A percentile compares a stretch with the other conserved stretches of the same genome.
These are phyloP conservation scores for Sialis lutaria DNA, from an alignment of 2,888 invertebrate genomes.

Conservation along the genomic window DNA sequence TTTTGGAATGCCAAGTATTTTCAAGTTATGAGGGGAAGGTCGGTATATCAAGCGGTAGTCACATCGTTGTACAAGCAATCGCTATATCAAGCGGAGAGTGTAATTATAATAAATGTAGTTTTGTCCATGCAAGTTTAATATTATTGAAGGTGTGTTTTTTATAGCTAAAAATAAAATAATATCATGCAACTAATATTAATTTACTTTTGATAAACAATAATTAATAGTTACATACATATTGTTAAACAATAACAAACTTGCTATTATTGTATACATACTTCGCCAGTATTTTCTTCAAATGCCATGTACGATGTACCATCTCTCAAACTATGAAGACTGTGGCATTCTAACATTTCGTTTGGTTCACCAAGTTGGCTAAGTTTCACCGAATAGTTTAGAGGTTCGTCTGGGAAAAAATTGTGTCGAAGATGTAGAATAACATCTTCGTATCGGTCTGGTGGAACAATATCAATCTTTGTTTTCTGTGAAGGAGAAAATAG, in stretches of 20 bases:
- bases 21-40: no score
- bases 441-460: slow-evolving; percentile 33
- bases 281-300: slow-evolving; percentile 34
- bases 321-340: slow-evolving; percentile 51
- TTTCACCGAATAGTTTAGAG: slow-evolving; percentile 60
- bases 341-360: slow-evolving; percentile 52
- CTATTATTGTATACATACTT: slow-evolving; percentile 26
- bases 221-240: neutral
- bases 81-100: no score
- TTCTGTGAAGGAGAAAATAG: no score
- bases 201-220: neutral
- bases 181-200: neutral
- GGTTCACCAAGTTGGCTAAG: slow-evolving; percentile 52
- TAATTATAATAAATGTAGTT: no score
- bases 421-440: slow-evolving; percentile 54
- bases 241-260: no score
- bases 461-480: slow-evolving; percentile 24
- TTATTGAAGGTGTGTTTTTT: no score
- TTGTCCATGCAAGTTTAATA: no score
- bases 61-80: no score
- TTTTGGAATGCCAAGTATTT: no score
- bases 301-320: slow-evolving; percentile 61
- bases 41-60: no score
- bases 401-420: slow-evolving; percentile 71
- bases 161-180: slow-evolving; percentile 3